Conservation (phyloP, 2,888 invertebrate species). For the Cylloceria caligata region DNA sequence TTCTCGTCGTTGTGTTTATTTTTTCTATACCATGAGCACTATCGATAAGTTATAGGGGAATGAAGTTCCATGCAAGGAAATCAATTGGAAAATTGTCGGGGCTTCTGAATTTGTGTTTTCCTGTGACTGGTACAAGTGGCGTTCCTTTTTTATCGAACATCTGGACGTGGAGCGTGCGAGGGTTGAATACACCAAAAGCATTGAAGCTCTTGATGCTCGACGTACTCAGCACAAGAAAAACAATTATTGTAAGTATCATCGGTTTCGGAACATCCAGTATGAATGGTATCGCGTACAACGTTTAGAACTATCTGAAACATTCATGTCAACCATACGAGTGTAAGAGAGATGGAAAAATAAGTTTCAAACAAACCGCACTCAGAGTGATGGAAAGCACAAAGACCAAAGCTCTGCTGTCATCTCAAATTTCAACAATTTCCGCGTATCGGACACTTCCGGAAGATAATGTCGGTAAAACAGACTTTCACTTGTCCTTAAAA, state of each 20-base stretch:
- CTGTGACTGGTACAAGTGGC: slow-evolving; percentile 34
- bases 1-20: slow-evolving; percentile 6
- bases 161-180: slow-evolving; percentile 14
- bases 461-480: no score
- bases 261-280: slow-evolving; percentile 42
- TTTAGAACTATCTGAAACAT: not conserved
- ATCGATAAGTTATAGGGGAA: slow-evolving; percentile 20
- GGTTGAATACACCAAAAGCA: not conserved
- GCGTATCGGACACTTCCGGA: no score
- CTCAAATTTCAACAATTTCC: no score
- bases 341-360: no score
- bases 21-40: not conserved
- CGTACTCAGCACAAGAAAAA: slow-evolving; percentile 27
- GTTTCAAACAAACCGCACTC: no score
- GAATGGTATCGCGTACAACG: not conserved
- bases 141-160: slow-evolving; percentile 48
- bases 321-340: no score
- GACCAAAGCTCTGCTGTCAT: no score
- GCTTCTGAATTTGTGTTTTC: slow-evolving; percentile 55
- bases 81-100: slow-evolving; percentile 71
- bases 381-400: no score
- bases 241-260: slow-evolving; percentile 44
- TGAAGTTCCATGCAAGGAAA: slow-evolving; percentile 66
- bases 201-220: slow-evolving; percentile 10
- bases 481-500: no score